These are phyloP conservation scores for Scaptodrosophila lebanonensis DNA, from an alignment of 1,140 invertebrate species.

Conservation along the genomic window DNA sequence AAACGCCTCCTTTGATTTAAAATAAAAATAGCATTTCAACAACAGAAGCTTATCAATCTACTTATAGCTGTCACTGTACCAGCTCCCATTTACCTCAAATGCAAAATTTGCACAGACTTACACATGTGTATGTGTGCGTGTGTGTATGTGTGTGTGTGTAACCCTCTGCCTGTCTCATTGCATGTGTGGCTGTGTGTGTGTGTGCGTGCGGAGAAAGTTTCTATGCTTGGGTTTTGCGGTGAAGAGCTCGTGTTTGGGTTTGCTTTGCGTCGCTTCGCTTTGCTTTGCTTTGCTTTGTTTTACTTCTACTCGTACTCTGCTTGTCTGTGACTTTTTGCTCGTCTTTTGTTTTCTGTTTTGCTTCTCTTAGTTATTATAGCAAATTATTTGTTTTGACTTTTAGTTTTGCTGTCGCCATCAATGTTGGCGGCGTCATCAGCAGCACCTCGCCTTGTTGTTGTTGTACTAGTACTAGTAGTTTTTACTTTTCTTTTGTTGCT, in stretches of 20 bases:
- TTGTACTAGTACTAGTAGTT: no score
- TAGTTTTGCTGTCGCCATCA: slow-evolving; percentile 54
- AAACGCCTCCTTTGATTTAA: no score
- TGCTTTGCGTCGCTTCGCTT: slow-evolving; percentile 8
- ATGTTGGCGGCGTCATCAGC: no score
- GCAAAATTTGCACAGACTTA: no score
- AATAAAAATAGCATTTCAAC: no score
- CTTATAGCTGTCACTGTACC: no score
- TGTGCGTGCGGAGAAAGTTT: background rate
- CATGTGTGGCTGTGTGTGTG: slow-evolving; percentile 4
- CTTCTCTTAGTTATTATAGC: slow-evolving; percentile 70
- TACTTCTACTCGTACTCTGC: slow-evolving; percentile 61
- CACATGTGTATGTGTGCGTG: no score
- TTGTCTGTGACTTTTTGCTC: slow-evolving; percentile 25
- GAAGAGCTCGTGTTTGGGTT: background rate
- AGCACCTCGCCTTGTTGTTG: no score
- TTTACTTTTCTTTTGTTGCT: slow-evolving; percentile 19
- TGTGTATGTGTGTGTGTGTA: no score
- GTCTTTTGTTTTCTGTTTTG: slow-evolving; percentile 48
- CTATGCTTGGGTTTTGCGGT: background rate
- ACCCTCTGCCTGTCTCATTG: no score
- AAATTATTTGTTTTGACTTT: slow-evolving; percentile 73
- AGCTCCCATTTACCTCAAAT: no score
- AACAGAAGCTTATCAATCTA: no score
- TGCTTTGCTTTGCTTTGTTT: slow-evolving; percentile 50